Evolutionary conservation across 2,888 invertebrate species (phyloP).

Genomic region (Micoletzkya japonica): DNA sequence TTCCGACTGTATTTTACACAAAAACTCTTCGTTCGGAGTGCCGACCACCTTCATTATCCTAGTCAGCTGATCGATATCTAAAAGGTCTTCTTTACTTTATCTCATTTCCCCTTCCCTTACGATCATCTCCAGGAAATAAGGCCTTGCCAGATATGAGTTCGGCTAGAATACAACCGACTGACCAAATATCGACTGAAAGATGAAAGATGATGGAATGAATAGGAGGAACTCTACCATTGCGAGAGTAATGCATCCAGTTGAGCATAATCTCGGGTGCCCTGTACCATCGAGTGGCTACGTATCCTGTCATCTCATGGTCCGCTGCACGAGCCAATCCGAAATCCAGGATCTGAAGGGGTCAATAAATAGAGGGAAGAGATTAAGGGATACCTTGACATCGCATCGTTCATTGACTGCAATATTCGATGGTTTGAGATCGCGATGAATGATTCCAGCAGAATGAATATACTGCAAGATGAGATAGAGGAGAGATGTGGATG

Average conservation of each 20-base stretch:
- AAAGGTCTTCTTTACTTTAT: conserved; percentile 37
- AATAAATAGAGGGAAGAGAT: background rate
- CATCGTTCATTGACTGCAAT: conserved; percentile 99
- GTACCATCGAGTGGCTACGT: conserved; percentile 53
- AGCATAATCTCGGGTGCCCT: conserved; percentile 70
- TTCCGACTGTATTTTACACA: conserved; percentile 87
- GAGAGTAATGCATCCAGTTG: conserved; percentile 85
- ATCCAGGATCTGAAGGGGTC: conserved; percentile 69
- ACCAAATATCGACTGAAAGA: conserved; percentile 59
- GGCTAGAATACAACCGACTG: conserved; percentile 61
- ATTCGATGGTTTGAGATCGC: conserved; percentile 97
- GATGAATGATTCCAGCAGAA: conserved; percentile 93
- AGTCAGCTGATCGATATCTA: conserved; percentile 96
- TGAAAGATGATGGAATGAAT: background rate
- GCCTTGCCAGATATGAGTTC: conserved; percentile 55
- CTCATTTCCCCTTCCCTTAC: conserved; percentile 33
- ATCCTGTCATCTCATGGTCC: conserved; percentile 69
- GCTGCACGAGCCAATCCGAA: conserved; percentile 68
- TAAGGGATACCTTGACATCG: conserved; percentile 75
- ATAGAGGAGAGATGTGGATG: conserved; percentile 12
- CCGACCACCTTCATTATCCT: conserved; percentile 94
- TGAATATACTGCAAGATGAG: conserved; percentile 77
- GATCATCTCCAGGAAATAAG: conserved; percentile 58
- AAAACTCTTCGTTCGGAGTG: conserved; percentile 85
- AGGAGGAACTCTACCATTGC: conserved; percentile 77